Evolutionary conservation across 92 coral and sea anemone species (phyloP).

Genomic region (Pocillopora meandrina): DNA sequence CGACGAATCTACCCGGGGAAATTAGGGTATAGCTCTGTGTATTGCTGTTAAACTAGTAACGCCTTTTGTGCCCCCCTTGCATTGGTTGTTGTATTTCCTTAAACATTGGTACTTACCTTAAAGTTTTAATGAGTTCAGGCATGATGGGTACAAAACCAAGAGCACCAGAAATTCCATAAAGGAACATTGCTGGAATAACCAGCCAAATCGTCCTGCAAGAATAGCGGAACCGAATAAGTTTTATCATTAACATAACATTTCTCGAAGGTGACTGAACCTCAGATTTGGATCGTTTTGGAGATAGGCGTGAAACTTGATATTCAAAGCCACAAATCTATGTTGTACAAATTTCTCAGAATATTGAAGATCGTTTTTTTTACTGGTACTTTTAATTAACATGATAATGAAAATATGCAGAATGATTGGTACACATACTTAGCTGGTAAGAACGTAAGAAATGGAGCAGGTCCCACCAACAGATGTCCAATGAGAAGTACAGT

Average conservation of each 20-base stretch:
- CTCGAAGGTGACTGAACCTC: background rate
- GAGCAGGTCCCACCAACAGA: conserved; percentile 26
- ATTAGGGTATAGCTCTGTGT: no score
- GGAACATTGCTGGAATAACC: background rate
- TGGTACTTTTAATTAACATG: background rate
- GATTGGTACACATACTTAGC: background rate
- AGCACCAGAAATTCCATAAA: conserved; percentile 7
- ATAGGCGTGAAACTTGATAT: background rate
- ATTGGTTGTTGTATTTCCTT: no score
- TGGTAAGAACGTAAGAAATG: conserved; percentile 19
- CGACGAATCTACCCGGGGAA: no score
- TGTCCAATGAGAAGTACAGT: background rate
- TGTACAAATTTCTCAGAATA: no score
- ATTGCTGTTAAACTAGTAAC: no score
- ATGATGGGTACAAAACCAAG: conserved; percentile 25
- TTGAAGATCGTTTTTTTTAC: background rate
- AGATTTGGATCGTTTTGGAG: background rate
- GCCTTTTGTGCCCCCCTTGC: no score
- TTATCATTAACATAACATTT: no score
- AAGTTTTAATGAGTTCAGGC: conserved; percentile 16
- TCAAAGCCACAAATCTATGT: no score
- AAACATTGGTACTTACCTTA: conserved; percentile 5
- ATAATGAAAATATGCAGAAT: background rate
- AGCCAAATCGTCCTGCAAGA: conserved; percentile 14
- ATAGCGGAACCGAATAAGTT: no score